Base-by-base conservation (phyloP, 1,140 invertebrate species). In the Drosophila gunungcola region DNA sequence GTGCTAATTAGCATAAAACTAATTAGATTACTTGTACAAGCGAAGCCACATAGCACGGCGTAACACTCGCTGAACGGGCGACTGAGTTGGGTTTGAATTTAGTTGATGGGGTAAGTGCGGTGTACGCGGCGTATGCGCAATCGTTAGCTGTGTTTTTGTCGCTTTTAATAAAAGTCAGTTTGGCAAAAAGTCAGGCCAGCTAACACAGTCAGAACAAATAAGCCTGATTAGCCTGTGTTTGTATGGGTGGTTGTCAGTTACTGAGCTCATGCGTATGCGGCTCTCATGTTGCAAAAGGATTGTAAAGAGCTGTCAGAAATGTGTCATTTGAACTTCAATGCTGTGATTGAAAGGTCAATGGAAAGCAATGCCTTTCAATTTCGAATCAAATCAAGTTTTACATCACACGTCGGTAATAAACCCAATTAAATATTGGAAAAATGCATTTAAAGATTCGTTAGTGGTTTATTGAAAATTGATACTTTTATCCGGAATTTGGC, bases 11-110 rank as follows among this genome's bases (percentile, higher is more conserved):
- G 84, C 84, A 88, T 88, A 88, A 89, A 88, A 88, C 84, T 88
- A 89, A 88, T 88, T 88, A 88, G 85, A 89, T 90, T 88, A 88
- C 85, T 88, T 88, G 84, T 89, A 88, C 80, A 88, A 77, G 70
- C 80, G 79, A 69, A 75, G 75, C 79, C 78, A 52, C 79, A 88
- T 79, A 86, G 78, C 61, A 82, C 80, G 80, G 46, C 49, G 43
- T 64, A 83, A 51, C 62, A 64, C 45, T 45, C 29, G 38, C 62
- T 51, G 38, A 65, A 38, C 41, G 54, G 34, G 29, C 43, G 25
- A 13, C 49, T 42, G 51, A 51, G 42, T 52, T 34, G 4, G 39
- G 36, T 38, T 68, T 52, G 46, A 49, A 45, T 68, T 36, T 1
- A 62, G 38, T 27, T 48, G 16, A 16, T 38, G 12, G 54, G 29